Base-by-base conservation (phyloP, 2,888 invertebrate species). In the Parascotia fuliginaria region DNA sequence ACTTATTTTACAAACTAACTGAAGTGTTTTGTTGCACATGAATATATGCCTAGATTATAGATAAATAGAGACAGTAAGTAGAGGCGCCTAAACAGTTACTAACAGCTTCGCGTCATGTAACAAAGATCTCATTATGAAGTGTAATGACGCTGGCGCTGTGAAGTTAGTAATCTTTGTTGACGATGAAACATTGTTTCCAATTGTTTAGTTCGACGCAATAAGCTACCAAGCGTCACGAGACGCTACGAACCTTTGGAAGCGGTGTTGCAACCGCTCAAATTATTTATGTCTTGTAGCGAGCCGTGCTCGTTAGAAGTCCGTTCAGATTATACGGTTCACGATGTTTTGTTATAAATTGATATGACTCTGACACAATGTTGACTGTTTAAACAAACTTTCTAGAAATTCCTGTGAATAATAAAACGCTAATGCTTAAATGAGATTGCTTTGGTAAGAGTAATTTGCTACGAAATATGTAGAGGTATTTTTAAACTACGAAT, bases 251-350 rank as follows among this genome's bases (percentile, higher is more conserved):
- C 34, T 55, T 45, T 16, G 36, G 16, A 49, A 48, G 38, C 34
- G 34, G 34, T 53, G 43, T 55, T 52, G 38, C 24, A 49, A 47
- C n/a, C 14, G 39, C 19, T 22, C 9, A 31, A 42, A 41, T 50
- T 43, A 55, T 48, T 53, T 46, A 38, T 48, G 41, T 39, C 47
- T 57, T 37, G 38, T 52, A 41, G 31, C 22, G 19, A 31, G 29
- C 31, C 16, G 12, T 12, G 16, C 19, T 41, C 22, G 28, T 28
- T 39, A 36, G 19, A 11, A 42, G 37, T 12, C 28, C 12, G 2
- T 16, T 28, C 15, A 37, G 36, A 48, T 22, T 4, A 24, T 13
- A 11, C 14, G 24, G 44, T 46, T 43, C 28, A 46, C 14, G 9
- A 39, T 19, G 16, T 1, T 32, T n/a, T 39, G 12, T 34, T 43